These are phyloP conservation scores for Menidia menidia DNA, from an alignment of 2,797 vertebrate genomes.

Conservation along the genomic window DNA sequence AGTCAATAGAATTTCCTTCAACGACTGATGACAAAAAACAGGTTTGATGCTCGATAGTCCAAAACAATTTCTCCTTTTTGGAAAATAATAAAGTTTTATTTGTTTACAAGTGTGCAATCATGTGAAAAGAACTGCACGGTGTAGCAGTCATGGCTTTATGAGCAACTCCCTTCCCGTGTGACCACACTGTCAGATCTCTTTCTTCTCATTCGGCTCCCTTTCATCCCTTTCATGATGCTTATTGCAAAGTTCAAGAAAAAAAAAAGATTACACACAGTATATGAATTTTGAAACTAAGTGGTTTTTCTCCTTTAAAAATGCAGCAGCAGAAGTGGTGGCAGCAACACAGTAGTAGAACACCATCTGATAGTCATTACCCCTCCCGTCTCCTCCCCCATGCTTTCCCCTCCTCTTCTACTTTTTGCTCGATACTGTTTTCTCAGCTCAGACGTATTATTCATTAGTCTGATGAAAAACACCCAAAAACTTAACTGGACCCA, in stretches of 20 bases:
- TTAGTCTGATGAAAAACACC: conserved; percentile 84
- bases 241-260: conserved; percentile 29
- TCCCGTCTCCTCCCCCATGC: conserved; percentile 48
- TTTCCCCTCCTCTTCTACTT: conserved; percentile 67
- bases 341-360: conserved; percentile 78
- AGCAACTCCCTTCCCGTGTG: neutral
- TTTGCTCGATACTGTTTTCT: conserved; percentile 71
- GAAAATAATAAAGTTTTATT: too few relatives aligned
- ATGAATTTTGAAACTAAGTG: conserved; percentile 47
- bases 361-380: conserved; percentile 84
- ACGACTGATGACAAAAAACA: too few relatives aligned
- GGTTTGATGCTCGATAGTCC: too few relatives aligned
- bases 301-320: conserved; percentile 61
- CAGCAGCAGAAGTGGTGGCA: conserved; percentile 56
- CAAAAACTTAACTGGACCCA: conserved; percentile 58
- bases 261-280: conserved; percentile 34
- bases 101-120: neutral
- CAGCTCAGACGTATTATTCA: conserved; percentile 82
- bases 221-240: conserved; percentile 4
- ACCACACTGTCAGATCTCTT: conserved; percentile 6
- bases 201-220: neutral
- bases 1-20: too few relatives aligned
- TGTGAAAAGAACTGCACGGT: neutral
- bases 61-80: too few relatives aligned
- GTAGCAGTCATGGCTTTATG: neutral